Conservation (phyloP, 2,797 vertebrate genomes). For the Mallotus villosus region DNA sequence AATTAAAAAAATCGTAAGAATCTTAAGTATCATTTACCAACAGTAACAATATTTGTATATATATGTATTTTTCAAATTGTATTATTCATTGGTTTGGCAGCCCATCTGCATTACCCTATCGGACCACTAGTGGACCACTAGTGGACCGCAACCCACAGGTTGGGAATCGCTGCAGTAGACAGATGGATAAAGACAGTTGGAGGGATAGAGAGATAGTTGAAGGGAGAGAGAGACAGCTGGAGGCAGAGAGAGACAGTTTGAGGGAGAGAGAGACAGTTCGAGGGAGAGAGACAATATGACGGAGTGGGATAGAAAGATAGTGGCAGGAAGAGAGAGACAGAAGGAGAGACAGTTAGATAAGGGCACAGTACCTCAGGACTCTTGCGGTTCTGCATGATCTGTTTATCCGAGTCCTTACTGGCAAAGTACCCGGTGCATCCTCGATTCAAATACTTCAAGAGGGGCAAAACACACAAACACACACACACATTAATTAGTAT, state of each 20-base stretch:
- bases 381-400: conserved; percentile 95
- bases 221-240: background rate
- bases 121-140: too few species aligned
- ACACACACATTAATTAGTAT: conserved; percentile 16
- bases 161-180: too few species aligned
- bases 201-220: too few species aligned
- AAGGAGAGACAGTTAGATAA: background rate
- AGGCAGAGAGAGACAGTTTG: too few species aligned
- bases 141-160: too few species aligned
- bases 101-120: too few species aligned
- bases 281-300: background rate
- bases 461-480: conserved; percentile 39
- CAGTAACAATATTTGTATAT: too few species aligned
- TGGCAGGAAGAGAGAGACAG: background rate
- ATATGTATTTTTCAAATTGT: too few species aligned
- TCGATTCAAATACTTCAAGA: conserved; percentile 90
- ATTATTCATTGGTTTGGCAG: too few species aligned
- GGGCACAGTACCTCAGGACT: conserved; percentile 88
- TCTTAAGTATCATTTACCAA: too few species aligned
- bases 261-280: background rate
- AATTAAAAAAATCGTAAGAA: too few species aligned
- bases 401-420: conserved; percentile 92
- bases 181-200: too few species aligned
- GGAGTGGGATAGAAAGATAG: background rate
- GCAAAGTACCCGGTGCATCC: conserved; percentile 96